Evolutionary conservation across 2,888 invertebrate genomes (phyloP), one percentile per base, ranked within the genome.

Genomic region (Pecten maximus): DNA sequence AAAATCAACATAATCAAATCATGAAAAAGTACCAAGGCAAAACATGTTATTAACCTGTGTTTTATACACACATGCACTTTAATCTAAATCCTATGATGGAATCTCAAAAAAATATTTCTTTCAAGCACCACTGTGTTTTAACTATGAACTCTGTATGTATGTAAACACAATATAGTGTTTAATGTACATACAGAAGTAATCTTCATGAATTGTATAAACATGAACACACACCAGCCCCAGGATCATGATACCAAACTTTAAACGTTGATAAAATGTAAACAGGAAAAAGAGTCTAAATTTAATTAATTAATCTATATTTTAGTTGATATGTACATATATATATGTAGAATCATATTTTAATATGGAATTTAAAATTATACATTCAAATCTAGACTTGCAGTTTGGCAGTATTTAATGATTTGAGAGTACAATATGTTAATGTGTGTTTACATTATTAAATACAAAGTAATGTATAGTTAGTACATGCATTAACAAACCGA

Each of bases 61-160:
- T 15, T 74, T 74, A 28, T 74, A 74, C 35, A 74, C 10, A 60
- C 23, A 23, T 19, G 19, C 19, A 54, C 23, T 54, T 8, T 74
- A n/a, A 60, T 28, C 23, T 35, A 74, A 12, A 15, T 74, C 74
- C 35, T 12, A 74, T 74, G 35, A 74, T 74, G 74, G 74, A 74
- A 74, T 74, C 35, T 74, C 74, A 74, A 74, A 74, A 54, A 74
- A 74, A 74, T 74, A 74, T 0, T 74, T 74, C 74, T 74, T 10
- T 74, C 74, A 74, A 74, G 74, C 74, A 74, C 74, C 74, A 74
- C 35, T 8, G 74, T 28, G 35, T 15, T 54, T 74, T 74, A 28
- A 35, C 28, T 74, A 74, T 74, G 35, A 74, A 2, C 2, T 74
- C 2, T 35, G 74, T 74, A 35, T 23, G 35, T 74, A 35, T 74